Evolutionary conservation across 2,797 vertebrate genomes (phyloP).

Genomic region (Sebastes kiyomatsui): DNA sequence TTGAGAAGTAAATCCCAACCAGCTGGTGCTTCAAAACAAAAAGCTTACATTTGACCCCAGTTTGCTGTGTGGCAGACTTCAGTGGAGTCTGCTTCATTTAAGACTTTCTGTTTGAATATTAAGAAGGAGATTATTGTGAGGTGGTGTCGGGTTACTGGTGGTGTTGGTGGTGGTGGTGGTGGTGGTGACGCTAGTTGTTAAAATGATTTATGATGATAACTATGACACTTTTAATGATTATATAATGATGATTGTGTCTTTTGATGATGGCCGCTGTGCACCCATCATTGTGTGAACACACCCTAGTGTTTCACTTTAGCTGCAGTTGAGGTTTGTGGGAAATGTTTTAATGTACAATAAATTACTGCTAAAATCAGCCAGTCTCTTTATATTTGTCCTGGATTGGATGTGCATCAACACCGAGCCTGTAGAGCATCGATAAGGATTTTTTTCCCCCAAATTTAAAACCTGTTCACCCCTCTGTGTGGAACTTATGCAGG

Average conservation of each 20-base stretch:
- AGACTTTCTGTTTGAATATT: slow-evolving; percentile 32
- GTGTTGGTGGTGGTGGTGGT: not conserved
- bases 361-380: slow-evolving; percentile 64
- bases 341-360: slow-evolving; percentile 84
- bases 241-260: slow-evolving; percentile 75
- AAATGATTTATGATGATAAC: slow-evolving; percentile 49
- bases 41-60: slow-evolving; percentile 32
- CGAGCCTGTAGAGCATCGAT: not conserved
- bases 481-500: not conserved
- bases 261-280: slow-evolving; percentile 67
- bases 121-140: slow-evolving; percentile 48
- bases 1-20: not conserved
- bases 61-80: slow-evolving; percentile 47
- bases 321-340: slow-evolving; percentile 73
- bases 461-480: not conserved
- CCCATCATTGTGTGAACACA: slow-evolving; percentile 69
- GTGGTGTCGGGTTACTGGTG: slow-evolving; percentile 47
- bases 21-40: slow-evolving; percentile 12
- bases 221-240: slow-evolving; percentile 70
- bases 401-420: not conserved
- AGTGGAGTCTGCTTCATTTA: slow-evolving; percentile 23
- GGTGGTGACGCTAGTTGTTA: slow-evolving; percentile 32
- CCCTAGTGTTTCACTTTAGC: slow-evolving; percentile 61
- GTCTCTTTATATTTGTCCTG: slow-evolving; percentile 22
- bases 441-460: too few species aligned